Base-by-base conservation (phyloP, 1,140 invertebrate species). In the Leptoteleia sp. region DNA sequence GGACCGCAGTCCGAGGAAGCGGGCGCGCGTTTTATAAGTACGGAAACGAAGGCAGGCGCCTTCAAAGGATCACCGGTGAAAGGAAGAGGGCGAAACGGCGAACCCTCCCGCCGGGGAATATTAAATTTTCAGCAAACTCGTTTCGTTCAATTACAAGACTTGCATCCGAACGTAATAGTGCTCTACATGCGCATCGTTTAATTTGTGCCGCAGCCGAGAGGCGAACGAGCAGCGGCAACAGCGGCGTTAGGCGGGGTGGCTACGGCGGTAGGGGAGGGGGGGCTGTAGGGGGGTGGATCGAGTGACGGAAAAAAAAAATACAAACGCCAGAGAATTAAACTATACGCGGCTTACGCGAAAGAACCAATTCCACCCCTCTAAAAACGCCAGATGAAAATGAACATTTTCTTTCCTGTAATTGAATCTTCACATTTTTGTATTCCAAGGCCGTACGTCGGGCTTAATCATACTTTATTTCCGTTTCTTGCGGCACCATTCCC, bases 101-200 rank as follows among this genome's bases (percentile, higher is more conserved):
- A 68, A 52, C 62, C 72, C 76, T 70, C 72, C 73, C 47, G 62
- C 68, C 40, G 52, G 29, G n/a, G 70, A 78, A 82, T 81, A 81
- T 81, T 81, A 81, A 81, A 81, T 81, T 81, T 81, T 79, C 80
- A 68, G 62, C 76, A 71, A 76, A 79, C 76, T 81, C 76, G 71
- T 79, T 76, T 70, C 76, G 70, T 81, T 81, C 76, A 81, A 81
- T 81, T 81, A 81, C 68, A 76, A 67, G 76, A 72, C 76, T 75
- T 65, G 80, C 75, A 72, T 76, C 71, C 65, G 76, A 75, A 72
- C 76, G 59, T 52, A 67, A 81, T 57, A 40, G 42, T 62, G 64
- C 54, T 81, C 70, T 78, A 75, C 59, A 73, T 50, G 75, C 75
- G 64, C 59, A 62, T 75, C 67, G 59, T 77, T 77, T 78, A 78